Base-by-base conservation (phyloP, 2,797 vertebrate genomes). In the Coendou prehensilis region DNA sequence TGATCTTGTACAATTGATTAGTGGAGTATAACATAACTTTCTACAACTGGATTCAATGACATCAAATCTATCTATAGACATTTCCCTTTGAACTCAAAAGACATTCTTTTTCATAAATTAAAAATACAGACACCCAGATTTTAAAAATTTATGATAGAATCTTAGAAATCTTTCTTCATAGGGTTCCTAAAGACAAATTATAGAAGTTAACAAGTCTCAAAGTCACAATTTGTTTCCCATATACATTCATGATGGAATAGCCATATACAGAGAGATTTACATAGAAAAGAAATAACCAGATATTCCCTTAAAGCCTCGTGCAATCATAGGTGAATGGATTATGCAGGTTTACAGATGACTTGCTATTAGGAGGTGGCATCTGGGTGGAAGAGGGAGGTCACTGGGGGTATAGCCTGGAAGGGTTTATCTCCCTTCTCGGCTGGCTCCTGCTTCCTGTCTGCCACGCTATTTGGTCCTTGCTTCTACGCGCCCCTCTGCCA, bases 151-250 rank as follows among this genome's bases (percentile, higher is more conserved):
- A 54, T 91, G 61, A 92, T 79, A 93, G 13, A 82, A 94, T 93
- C 47, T 95, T 75, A 59, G 33, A 83, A 84, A 78, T 52, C 45
- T 86, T 93, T 85, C 61, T 91, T 90, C 61, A 87, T 57, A 92
- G 45, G 37, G 71, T 78, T 92, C 54, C 83, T 88, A 92, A 93
- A 84, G 22, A 37, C 28, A 93, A 89, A 89, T 83, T 89, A 95
- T 17, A n/a, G 14, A 97, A 78, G 56, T 92, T 71, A 93, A 75
- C n/a, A 89, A 94, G 63, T 87, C 26, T 69, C 37, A 73, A 64
- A 87, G 37, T 80, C 73, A 75, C 30, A 89, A 89, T 95, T 86
- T 93, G 41, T 94, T 96, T 94, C 33, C 54, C 78, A 97, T 17
- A 79, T 93, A 15, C 4, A 94, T 54, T 88, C 76, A 94, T n/a